Base-by-base conservation (phyloP, 2,797 vertebrate species). In the Cossypha niveicapilla region DNA sequence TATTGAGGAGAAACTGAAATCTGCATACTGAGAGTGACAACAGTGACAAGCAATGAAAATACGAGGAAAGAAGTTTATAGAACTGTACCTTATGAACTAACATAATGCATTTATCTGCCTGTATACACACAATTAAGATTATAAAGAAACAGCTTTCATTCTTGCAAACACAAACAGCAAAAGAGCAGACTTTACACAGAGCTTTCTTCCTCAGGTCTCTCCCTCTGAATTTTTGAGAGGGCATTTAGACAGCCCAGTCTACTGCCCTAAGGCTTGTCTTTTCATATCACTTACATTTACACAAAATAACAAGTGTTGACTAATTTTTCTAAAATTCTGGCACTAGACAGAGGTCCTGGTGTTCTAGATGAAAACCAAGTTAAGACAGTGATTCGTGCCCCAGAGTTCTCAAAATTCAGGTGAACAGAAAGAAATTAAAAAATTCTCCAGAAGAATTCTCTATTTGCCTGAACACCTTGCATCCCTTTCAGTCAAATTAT, bases 31-130 rank as follows among this genome's bases (percentile, higher is more conserved):
- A 72, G 30, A 51, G 19, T 53, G n/a, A 8, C 19, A 30, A 19
- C 13, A 54, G 18, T 50, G 28, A 50, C 13, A 76, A n/a, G 10
- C 30, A 73, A 63, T 30, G 35, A 65, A 68, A 76, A 60, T 10
- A 27, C 0, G 0, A 19, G 9, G 6, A 35, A 58, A 47, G 32
- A 54, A 16, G 4, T 21, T 27, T 28, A 27, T 30, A 47, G 18
- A n/a, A n/a, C 10, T 51, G 8, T 37, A 50, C 3, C 14, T 41
- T 47, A 56, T 0, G 1, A 54, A 66, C 39, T 7, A 50, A 37
- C 47, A 51, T 28, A 8, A 37, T 42, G 23, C 27, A 27, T 71
- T 83, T 83, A 39, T 35, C 47, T 83, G 30, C 11, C 51, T 75
- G 21, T 37, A 44, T 22, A 71, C 19, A 41, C 17, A 61, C 9